phyloP scores from a whole-genome alignment of 2,797 vertebrate genomes.

The Onychomys leucogaster region DNA sequence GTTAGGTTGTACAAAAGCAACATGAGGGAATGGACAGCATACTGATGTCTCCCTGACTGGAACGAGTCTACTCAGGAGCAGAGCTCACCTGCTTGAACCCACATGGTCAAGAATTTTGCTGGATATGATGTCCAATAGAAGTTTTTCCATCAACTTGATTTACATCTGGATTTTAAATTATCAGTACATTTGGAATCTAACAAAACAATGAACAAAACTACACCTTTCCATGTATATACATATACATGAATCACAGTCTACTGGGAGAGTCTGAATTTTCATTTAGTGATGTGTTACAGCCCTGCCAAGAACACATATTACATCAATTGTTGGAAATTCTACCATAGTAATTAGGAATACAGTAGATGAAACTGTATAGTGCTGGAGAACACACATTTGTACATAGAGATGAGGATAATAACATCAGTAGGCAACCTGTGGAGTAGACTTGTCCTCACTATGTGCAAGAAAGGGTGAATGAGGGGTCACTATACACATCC shows the following conservation, averaged over 20 bases:
- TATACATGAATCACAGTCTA: neutral
- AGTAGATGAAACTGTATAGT: too few species aligned
- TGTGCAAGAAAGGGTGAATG: neutral
- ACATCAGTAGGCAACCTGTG: neutral
- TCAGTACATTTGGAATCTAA: neutral
- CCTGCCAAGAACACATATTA: neutral
- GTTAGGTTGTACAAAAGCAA: neutral
- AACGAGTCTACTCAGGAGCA: neutral
- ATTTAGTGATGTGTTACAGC: neutral
- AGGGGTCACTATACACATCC: neutral
- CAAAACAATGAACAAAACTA: neutral
- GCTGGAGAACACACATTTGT: neutral
- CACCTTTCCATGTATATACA: neutral
- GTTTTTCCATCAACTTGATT: neutral
- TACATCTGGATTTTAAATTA: neutral
- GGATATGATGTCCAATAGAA: neutral
- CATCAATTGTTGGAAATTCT: neutral
- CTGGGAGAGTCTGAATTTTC: neutral
- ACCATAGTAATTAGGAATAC: too few species aligned
- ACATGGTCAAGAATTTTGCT: neutral
- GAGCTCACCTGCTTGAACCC: neutral
- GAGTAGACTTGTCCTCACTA: too few species aligned
- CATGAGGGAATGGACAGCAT: neutral
- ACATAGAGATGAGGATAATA: too few species aligned
- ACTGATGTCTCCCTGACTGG: neutral